Evolutionary conservation across 2,113 vertebrate genomes (phyloP), one percentile per base, ranked within the genome.

Genomic region (Pseudonaja textilis): DNA sequence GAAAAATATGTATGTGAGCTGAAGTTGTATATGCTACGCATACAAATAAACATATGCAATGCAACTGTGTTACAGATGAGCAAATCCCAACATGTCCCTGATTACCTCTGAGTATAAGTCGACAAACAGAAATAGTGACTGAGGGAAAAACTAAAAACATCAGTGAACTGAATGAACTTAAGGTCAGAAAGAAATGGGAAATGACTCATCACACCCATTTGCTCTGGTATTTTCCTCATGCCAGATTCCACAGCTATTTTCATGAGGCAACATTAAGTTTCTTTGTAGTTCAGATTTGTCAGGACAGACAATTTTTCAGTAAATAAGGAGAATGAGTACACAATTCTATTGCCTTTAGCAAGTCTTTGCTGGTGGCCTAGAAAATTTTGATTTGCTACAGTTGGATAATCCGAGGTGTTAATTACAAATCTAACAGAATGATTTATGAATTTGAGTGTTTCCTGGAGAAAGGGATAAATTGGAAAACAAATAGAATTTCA

Each of bases 101-200:
- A 11, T 89, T 59, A 89, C 54, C 55, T 39, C 88, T 59, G 55
- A 89, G 42, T 16, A 1, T 89, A 54, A 87, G 29, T 56, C 34
- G 42, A 89, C 93, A 94, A 95, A 93, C 6, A 5, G 55, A 85
- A 85, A 85, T 26, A 74, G 34, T 45, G 22, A 29, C 34, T 56
- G 69, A 85, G 22, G 81, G 47, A 81, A 91, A 87, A 81, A 94
- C 88, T 91, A 86, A 50, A 74, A 61, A 94, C 93, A 93, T 34
- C 74, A 45, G 0, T 0, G n/a, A 91, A 91, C 1, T 93, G 7
- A 9, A 92, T 92, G 61, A 16, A 92, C 6, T 94, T 11, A 56
- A 85, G 4, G 20, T 92, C 93, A 96, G 54, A 81, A 50, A 90
- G 1, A 94, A 92, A 9, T 39, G 2, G 88, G 23, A 96, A 95